Evolutionary conservation across 2,797 vertebrate genomes (phyloP), one percentile per base, ranked within the genome.

Genomic region (Etheostoma perlongum): DNA sequence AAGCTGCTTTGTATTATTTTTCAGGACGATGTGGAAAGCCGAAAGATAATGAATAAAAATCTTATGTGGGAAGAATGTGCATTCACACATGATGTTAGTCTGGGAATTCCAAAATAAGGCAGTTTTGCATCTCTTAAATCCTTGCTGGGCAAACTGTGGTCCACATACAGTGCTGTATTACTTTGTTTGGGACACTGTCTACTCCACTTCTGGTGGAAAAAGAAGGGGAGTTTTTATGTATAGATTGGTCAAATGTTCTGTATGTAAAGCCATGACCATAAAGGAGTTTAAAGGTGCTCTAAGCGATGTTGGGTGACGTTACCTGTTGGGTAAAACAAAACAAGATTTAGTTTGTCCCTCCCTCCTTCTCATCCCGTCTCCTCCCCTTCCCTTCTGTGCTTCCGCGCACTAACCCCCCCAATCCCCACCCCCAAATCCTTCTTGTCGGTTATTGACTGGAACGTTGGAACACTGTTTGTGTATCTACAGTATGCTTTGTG

Each of bases 51-150:
- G 13, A 63, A 47, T 14, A 48, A 47, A 44, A 42, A 36, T 4
- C n/a, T 1, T 5, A 47, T 27, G 30, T 67, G 42, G 12, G 30
- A 46, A 16, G 53, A 15, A 54, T 0, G 0, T 48, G 52, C 27
- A 18, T 48, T 44, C 25, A 63, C 25, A 78, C 21, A 46, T 25
- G n/a, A 58, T 48, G 27, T 62, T 47, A 47, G 19, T 59, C 14
- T 67, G 60, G 76, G 19, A 70, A 68, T 52, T 47, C 33, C 13
- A 64, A 63, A 82, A 75, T 59, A 73, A 75, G 82, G 54, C 15
- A 36, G 10, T 68, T 66, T 47, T 67, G 33, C 53, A 67, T 72
- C 25, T 49, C 61, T 47, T 72, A 51, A 79, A 65, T 68, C 59
- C 25, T 19, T 11, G 30, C 33, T 16, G 27, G 30, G 42, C 27